These are phyloP conservation scores for Drosophila nebulosa DNA, from an alignment of 1,140 invertebrate genomes.

Conservation along the genomic window DNA sequence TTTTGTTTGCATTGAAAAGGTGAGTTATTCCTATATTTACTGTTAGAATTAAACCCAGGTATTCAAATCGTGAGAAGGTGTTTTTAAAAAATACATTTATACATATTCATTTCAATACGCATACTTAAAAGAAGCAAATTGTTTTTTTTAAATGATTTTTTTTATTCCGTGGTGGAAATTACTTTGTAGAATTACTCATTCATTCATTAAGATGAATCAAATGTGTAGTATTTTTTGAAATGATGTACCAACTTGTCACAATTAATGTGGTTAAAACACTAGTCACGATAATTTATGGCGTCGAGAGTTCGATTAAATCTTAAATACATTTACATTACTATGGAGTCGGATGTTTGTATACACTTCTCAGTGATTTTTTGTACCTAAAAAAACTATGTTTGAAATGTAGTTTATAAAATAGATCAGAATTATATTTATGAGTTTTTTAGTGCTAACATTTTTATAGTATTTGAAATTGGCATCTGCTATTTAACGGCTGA, in stretches of 20 bases:
- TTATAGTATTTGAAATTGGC: too few relatives aligned
- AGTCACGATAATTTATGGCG: background rate
- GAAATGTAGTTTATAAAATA: too few relatives aligned
- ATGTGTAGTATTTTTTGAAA: background rate
- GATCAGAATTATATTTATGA: too few relatives aligned
- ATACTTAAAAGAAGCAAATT: too few relatives aligned
- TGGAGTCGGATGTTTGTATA: background rate
- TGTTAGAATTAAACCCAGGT: background rate
- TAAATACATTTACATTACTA: background rate
- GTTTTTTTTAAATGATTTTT: background rate
- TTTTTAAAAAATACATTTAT: too few relatives aligned
- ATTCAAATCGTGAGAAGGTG: background rate
- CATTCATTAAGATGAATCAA: background rate
- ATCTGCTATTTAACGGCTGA: too few relatives aligned
- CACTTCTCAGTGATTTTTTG: background rate
- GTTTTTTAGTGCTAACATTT: too few relatives aligned
- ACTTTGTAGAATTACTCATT: background rate
- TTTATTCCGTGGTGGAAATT: too few relatives aligned
- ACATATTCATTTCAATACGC: too few relatives aligned
- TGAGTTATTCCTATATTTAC: conserved; percentile 1
- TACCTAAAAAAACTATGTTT: too few relatives aligned
- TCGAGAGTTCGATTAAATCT: background rate
- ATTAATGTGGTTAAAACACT: background rate
- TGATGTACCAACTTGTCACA: background rate
- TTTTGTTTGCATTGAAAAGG: conserved; percentile 46